Base-by-base conservation (phyloP, 2,888 invertebrate species). In the Leptopilina myrica region DNA sequence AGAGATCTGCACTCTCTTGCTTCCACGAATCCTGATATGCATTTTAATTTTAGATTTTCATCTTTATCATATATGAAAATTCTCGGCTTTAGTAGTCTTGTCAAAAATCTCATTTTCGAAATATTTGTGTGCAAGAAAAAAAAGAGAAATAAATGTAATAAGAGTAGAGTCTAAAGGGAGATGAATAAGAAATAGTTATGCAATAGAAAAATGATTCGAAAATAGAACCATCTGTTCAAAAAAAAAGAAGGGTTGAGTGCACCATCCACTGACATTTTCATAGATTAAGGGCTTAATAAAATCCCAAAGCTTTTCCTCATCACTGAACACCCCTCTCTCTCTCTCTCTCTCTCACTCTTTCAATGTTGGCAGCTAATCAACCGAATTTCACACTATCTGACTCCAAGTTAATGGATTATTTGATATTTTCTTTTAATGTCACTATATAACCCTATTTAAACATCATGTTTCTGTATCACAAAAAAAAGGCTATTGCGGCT, bases 21-120 rank as follows among this genome's bases (percentile, higher is more conserved):
- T 64, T 40, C 56, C 6, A n/a, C 33, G n/a, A n/a, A 56, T 73
- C 56, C 33, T 73, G 73, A 49, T 73, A 6, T 73, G 73, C 56
- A 73, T 73, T 73, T 56, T 73, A 73, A 73, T 56, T 73, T 73
- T 15, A 73, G 73, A 73, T 73, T 73, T 73, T 73, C 33, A 56
- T 56, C 53, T 40, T n/a, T 26, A 73, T 40, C 73, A 26, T 53
- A 20, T 53, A 26, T 49, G 49, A 56, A 73, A 33, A 33, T 33
- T n/a, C 56, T n/a, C 33, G 11, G 43, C 43, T 6, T 8, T 6
- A 43, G 7, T 43, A 56, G n/a, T 53, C 33, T 73, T 73, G n/a
- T 12, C 53, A 43, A 46, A 73, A 56, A 26, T 53, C 33, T 56
- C 53, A 26, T n/a, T 49, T 73, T 56, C 7, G 33, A 14, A 49